Evolutionary conservation across 2,113 vertebrate species (phyloP), one percentile per base, ranked within the genome.

Genomic region (Hirundichthys speculiger): DNA sequence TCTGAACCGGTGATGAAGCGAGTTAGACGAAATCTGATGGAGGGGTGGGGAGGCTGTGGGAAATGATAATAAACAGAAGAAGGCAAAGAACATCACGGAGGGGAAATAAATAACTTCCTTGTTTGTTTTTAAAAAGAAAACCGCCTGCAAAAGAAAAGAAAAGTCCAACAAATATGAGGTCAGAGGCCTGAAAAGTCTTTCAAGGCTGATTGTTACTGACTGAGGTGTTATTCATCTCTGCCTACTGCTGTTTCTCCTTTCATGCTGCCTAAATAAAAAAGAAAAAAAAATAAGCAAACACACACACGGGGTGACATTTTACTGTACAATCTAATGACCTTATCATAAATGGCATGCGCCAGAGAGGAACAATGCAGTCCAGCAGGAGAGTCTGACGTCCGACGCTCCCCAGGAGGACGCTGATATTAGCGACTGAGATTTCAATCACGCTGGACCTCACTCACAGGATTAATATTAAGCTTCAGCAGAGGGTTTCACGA

Each of bases 41-140:
- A 30, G 53, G 5, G 25, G 25, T 27, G 25, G 25, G 25, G 25
- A 6, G 3, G n/a, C n/a, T n/a, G n/a, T n/a, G n/a, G 40, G 73
- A 51, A 54, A 48, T 18, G 69, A n/a, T n/a, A n/a, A n/a, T n/a
- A n/a, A n/a, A n/a, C n/a, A n/a, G n/a, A 40, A 64, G 45, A 64
- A 66, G 50, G 54, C 49, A 65, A 53, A 73, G 24, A 70, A 63
- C 69, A 73, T 53, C 13, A 12, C n/a, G n/a, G n/a, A n/a, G n/a
- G 13, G 4, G 40, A 51, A 18, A 55, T 15, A 25, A 63, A 61
- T 62, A 69, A 40, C 27, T 46, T n/a, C 18, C 2, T 45, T 45
- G 58, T 75, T 48, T 60, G 19, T 25, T 21, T 51, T 51, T 51
- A 42, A 22, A 24, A 24, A 20, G 45, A 75, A n/a, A n/a, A n/a